Base-by-base conservation (phyloP, 2,888 invertebrate genomes). In the Argyresthia goedartella region DNA sequence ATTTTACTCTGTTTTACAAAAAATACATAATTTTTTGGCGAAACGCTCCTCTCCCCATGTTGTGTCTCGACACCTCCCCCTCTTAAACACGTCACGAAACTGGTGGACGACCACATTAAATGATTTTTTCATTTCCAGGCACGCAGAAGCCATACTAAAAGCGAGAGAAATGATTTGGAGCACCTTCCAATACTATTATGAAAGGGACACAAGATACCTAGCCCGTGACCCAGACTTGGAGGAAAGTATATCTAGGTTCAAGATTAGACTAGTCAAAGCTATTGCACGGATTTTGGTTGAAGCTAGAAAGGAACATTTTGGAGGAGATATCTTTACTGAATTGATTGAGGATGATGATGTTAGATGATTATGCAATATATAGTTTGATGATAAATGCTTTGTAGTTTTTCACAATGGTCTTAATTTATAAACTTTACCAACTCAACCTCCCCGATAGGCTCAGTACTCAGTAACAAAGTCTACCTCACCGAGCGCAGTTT, bases 91-190 rank as follows among this genome's bases (percentile, higher is more conserved):
- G n/a, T n/a, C n/a, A n/a, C n/a, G n/a, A n/a, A n/a, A n/a, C n/a
- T n/a, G n/a, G n/a, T n/a, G n/a, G n/a, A n/a, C n/a, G n/a, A n/a
- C n/a, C n/a, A n/a, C n/a, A 25, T 25, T 25, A 4, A 25, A 4
- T 25, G 2, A 25, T 25, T 25, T 2, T 25, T 25, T n/a, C n/a
- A 25, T 25, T 61, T 63, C 47, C 76, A 91, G 91, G 36, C 81
- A 89, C 70, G 89, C 88, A 0, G 64, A 77, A 3, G 43, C 59
- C 6, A 63, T 90, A 6, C 51, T 88, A 0, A 68, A 76, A 57
- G 70, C 85, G 0, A 74, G 87, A 14, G 76, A 86, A 57, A 76
- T 87, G 67, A 63, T 89, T 2, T 88, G 88, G 85, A 66, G 62
- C 4, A 71, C 88, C 1, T 70, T 88, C 8, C 62, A 85, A 4